Evolutionary conservation across 2,113 vertebrate genomes (phyloP).

Genomic region (Myrmecobius fasciatus): DNA sequence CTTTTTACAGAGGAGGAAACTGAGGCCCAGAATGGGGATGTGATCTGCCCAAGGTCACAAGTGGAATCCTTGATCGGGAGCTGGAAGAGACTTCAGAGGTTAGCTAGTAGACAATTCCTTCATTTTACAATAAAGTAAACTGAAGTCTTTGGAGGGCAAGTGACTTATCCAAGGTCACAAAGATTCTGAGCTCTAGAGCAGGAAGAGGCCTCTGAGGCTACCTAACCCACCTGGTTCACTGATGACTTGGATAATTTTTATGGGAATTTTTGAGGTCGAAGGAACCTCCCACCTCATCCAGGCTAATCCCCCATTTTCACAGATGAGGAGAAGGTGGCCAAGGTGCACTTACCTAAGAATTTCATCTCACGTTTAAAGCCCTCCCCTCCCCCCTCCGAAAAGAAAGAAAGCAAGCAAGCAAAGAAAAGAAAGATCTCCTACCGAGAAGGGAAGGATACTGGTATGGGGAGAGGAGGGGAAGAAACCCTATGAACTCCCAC

Average conservation of each 20-base stretch:
- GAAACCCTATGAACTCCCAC: neutral
- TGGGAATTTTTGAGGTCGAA: neutral
- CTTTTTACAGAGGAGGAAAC: neutral
- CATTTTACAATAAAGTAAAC: neutral
- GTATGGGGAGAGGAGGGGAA: neutral
- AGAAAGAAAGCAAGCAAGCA: neutral
- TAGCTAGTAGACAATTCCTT: neutral
- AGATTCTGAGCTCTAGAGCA: neutral
- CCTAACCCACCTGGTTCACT: neutral
- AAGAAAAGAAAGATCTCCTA: neutral
- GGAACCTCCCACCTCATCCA: neutral
- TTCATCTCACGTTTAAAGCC: neutral
- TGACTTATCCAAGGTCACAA: neutral
- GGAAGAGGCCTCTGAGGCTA: neutral
- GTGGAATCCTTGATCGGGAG: neutral
- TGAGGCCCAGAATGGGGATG: neutral
- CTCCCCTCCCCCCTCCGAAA: neutral
- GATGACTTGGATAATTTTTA: neutral
- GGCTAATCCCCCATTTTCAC: neutral
- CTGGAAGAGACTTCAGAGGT: neutral
- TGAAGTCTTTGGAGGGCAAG: neutral
- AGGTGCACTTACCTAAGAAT: neutral
- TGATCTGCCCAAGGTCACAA: neutral
- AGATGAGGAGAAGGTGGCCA: neutral
- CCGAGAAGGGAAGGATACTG: neutral